Percentiles rank a stretch among this genome's conserved stretches.
These are phyloP conservation scores for Agapornis canus DNA, from an alignment of 2,797 vertebrate genomes.

Conservation along the genomic window DNA sequence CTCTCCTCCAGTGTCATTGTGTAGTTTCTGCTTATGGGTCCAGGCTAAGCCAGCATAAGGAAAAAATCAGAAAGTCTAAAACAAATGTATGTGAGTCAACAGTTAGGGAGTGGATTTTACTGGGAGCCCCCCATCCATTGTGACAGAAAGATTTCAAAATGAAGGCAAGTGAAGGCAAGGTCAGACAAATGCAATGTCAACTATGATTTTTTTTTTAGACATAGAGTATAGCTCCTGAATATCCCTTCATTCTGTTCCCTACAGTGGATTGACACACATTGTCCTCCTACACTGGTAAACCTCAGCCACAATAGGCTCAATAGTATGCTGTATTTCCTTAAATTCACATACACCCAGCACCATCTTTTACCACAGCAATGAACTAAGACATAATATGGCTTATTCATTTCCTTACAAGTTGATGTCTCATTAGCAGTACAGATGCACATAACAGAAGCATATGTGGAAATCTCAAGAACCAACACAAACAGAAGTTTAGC, in stretches of 20 bases:
- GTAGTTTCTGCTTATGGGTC: background rate
- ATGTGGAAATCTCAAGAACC: background rate
- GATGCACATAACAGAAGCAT: background rate
- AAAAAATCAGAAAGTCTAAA: background rate
- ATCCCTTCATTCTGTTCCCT: background rate
- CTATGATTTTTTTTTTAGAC: background rate
- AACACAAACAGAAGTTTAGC: background rate
- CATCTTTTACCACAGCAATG: background rate
- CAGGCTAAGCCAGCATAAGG: background rate
- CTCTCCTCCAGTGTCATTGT: fast-evolving
- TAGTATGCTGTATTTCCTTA: background rate
- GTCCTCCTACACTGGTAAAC: background rate
- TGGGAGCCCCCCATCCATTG: background rate
- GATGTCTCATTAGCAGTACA: background rate
- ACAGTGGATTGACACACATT: background rate
- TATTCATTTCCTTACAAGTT: background rate
- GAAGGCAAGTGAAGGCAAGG: background rate
- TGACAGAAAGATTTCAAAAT: background rate
- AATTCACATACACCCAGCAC: background rate
- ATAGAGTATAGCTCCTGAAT: background rate
- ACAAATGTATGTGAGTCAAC: background rate
- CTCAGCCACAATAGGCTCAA: background rate
- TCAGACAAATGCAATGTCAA: background rate
- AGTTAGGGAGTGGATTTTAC: background rate
- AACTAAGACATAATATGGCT: background rate